A percentile compares a stretch with the other conserved stretches of the same genome.
These are phyloP conservation scores for Gandaritis pyraliata DNA, from an alignment of 2,888 invertebrate genomes.

Conservation along the genomic window DNA sequence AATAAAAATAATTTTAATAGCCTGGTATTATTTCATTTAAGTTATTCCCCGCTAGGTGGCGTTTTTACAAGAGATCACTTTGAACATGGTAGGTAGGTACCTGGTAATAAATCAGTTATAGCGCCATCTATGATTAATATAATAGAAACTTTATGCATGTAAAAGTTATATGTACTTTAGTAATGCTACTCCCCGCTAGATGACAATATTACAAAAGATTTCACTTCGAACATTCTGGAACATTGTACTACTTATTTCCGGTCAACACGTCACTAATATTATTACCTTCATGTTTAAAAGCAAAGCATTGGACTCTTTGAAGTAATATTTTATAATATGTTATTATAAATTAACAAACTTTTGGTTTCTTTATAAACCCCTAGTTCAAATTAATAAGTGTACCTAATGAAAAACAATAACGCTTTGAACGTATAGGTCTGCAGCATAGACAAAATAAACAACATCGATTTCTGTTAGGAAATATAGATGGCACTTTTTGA, in stretches of 20 bases:
- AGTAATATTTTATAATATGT: neutral
- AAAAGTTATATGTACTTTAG: neutral
- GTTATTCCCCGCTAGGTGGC: too few relatives aligned
- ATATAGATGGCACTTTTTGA: slow-evolving; percentile 5
- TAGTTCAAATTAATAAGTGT: too few relatives aligned
- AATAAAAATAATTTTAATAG: neutral
- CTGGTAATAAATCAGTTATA: too few relatives aligned
- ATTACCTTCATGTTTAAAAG: neutral
- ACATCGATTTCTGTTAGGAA: neutral
- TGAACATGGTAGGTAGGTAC: too few relatives aligned
- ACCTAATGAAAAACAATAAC: too few relatives aligned
- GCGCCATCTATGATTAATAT: too few relatives aligned
- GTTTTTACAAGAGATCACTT: too few relatives aligned
- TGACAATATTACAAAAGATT: slow-evolving; percentile 9
- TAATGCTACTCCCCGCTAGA: slow-evolving; percentile 33
- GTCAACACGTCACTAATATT: neutral
- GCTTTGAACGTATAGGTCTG: too few relatives aligned
- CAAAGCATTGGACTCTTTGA: neutral
- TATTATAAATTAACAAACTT: neutral
- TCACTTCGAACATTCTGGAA: slow-evolving; percentile 20
- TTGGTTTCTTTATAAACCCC: neutral
- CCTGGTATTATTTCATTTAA: too few relatives aligned
- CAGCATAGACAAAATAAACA: too few relatives aligned
- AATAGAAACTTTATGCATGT: too few relatives aligned
- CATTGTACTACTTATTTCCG: slow-evolving; percentile 6